Conservation (phyloP, 2,888 invertebrate species). For the Drosophila diplacantha region DNA sequence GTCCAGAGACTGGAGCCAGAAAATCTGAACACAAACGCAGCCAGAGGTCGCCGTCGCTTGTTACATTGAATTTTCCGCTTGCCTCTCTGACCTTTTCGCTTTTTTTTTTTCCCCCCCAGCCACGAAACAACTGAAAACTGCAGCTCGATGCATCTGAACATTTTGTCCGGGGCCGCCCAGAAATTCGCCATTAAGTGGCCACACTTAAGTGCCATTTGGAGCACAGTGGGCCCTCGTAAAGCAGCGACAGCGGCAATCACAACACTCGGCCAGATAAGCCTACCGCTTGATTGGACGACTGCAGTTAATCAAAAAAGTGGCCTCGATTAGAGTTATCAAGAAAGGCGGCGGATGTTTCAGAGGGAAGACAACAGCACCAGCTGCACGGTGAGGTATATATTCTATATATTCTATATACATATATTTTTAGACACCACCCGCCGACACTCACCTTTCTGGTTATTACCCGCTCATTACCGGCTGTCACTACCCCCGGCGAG, state of each 20-base stretch:
- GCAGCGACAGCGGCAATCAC: slow-evolving; percentile 10
- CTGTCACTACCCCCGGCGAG: slow-evolving; percentile 16
- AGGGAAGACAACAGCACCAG: slow-evolving; percentile 8
- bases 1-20: slow-evolving; percentile 4
- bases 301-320: slow-evolving; percentile 26
- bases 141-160: slow-evolving; percentile 33
- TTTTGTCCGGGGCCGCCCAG: slow-evolving; percentile 21
- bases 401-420: background rate
- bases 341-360: slow-evolving; percentile 2
- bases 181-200: slow-evolving; percentile 36
- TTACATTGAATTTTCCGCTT: slow-evolving; percentile 3
- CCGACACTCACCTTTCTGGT: slow-evolving; percentile 15
- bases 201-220: slow-evolving; percentile 34
- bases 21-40: slow-evolving; percentile 28
- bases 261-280: slow-evolving; percentile 18
- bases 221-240: slow-evolving; percentile 24
- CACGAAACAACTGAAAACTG: slow-evolving; percentile 7
- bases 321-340: slow-evolving; percentile 35
- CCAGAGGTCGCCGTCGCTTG: slow-evolving; percentile 8
- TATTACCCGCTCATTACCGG: slow-evolving; percentile 18
- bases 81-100: slow-evolving; percentile 5
- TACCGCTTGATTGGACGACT: slow-evolving; percentile 9
- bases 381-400: slow-evolving; percentile 1
- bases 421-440: background rate
- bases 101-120: background rate